Evolutionary conservation across 2,888 invertebrate genomes (phyloP), one percentile per base, ranked within the genome.

Genomic region (Argynnis bischoffii): DNA sequence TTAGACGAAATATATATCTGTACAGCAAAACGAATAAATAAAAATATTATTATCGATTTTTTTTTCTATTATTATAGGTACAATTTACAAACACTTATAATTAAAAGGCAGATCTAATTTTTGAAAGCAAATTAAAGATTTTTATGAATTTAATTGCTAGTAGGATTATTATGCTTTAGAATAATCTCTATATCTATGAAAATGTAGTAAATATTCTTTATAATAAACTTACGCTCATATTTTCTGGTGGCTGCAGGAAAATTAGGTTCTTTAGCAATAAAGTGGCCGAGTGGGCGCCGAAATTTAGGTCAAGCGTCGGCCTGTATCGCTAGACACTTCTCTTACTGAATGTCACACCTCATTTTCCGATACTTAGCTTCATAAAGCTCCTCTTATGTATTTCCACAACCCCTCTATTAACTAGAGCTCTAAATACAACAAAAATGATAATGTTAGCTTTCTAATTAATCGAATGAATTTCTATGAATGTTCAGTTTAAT

Each of bases 291-390:
- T 73, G 76, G 79, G 79, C 79, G 75, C 75, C 79, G 76, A 81
- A 85, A 88, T 86, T 82, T 83, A 79, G 89, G 88, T 89, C 88
- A 88, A 87, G 84, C 79, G 78, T 70, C 78, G 79, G 78, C 78
- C 78, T 85, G 83, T 85, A 84, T 86, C 84, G 83, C 79, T 78
- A 78, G 78, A 76, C 78, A 76, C 75, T 76, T 72, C 78, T 78
- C 77, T 79, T 71, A 80, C 81, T 81, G 83, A 87, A 88, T 86
- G 84, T 86, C 84, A 79, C 87, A 86, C 85, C 87, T 87, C 86
- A 86, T 88, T 89, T 86, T 87, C 81, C 81, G 81, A 82, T 72
- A 67, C 55, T 65, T 65, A 59, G 41, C 63, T 31, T 47, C 48
- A 16, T 8, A 61, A 51, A 61, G 60, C 6, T 35, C 18, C 16